phyloP scores from a whole-genome alignment of 2,113 vertebrate genomes.

The Sylvilagus bachmani region DNA sequence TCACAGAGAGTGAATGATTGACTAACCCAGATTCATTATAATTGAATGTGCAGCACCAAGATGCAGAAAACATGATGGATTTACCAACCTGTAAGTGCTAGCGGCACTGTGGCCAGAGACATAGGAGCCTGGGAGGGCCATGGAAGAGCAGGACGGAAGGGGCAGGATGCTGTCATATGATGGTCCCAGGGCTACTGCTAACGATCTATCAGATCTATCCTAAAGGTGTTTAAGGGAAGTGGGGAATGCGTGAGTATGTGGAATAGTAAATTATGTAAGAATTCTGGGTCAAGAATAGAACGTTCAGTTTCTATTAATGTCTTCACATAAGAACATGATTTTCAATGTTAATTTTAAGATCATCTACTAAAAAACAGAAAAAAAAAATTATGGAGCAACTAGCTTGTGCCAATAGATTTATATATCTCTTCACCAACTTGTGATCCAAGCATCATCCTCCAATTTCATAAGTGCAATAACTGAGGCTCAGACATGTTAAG shows the following conservation, averaged over 20 bases:
- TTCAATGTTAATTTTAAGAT: neutral
- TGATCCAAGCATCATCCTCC: neutral
- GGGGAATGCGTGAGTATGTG: too few species aligned
- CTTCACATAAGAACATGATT: neutral
- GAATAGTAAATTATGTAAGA: neutral
- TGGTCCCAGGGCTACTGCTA: too few species aligned
- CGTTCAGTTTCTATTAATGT: neutral
- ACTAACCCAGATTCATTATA: neutral
- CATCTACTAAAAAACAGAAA: neutral
- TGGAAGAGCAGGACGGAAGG: neutral
- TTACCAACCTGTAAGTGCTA: neutral
- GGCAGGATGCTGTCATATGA: neutral
- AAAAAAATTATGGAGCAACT: neutral
- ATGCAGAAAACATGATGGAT: neutral
- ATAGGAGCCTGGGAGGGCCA: neutral
- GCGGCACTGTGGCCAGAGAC: neutral
- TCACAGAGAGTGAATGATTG: neutral
- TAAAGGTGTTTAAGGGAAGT: neutral
- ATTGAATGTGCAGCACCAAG: neutral
- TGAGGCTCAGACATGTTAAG: neutral
- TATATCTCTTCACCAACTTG: neutral
- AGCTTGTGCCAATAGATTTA: neutral
- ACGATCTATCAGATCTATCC: too few species aligned
- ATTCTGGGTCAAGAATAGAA: neutral
- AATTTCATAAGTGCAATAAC: neutral